Evolutionary conservation across 2,113 vertebrate species (phyloP), one percentile per base, ranked within the genome.

Genomic region (Cyanocitta stelleri): DNA sequence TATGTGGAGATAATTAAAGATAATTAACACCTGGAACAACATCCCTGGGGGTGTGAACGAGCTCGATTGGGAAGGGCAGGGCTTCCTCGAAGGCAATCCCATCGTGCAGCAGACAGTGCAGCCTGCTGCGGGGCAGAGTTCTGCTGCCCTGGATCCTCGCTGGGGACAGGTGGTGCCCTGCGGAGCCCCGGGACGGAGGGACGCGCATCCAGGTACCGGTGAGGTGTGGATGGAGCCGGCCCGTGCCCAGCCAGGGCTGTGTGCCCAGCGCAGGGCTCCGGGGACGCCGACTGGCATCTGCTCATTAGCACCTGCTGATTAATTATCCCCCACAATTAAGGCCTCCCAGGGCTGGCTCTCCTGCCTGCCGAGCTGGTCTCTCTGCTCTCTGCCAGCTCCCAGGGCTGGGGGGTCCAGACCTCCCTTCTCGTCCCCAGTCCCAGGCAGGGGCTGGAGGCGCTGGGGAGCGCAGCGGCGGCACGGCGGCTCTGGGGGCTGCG

Each of bases 131-230:
- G 33, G 79, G 49, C 22, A 7, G 1, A 12, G 29, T 43, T 39
- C 62, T 3, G 11, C 63, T 2, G 7, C 58, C 18, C 3, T 1
- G 44, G 55, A 0, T 12, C 10, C 52, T 19, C 14, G 4, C 5
- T 1, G 17, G 9, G 16, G 17, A 15, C 19, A 1, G 49, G 4
- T 1, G 35, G 15, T 11, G 33, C 10, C 33, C 58, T 10, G 56
- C 11, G 9, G 16, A 18, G 33, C 62, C 26, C 44, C 4, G 37
- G 51, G 11, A 11, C 20, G 22, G 44, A 22, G 2, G 37, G 37
- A 35, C 1, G 2, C 4, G 0, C 1, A 1, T 1, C 32, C 8
- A 3, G 49, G 46, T 2, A 6, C 29, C 2, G 0, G 15, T 0
- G 3, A 19, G 29, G 64, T 11, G 12, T 0, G 18, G 48, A 4